Percentiles rank a stretch among this genome's conserved stretches.
These are phyloP conservation scores for Hozukius guyotensis DNA, from an alignment of 2,797 vertebrate species.

Conservation along the genomic window DNA sequence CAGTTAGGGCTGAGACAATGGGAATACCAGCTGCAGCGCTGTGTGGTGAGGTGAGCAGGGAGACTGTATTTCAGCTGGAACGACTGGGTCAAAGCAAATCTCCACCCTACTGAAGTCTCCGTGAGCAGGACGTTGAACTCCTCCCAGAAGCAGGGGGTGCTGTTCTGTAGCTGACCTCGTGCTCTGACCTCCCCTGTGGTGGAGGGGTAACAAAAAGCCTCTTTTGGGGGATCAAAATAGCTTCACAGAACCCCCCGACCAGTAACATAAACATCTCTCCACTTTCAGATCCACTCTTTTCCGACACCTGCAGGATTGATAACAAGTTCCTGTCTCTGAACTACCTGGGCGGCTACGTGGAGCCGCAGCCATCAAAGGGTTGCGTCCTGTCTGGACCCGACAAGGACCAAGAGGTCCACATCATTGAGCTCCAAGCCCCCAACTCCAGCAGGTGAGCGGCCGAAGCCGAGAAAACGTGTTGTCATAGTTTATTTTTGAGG, in stretches of 20 bases:
- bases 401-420: conserved; percentile 89
- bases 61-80: conserved; percentile 18
- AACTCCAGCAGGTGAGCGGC: conserved; percentile 88
- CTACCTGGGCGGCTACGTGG: conserved; percentile 94
- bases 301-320: conserved; percentile 90
- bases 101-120: not conserved
- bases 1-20: conserved; percentile 13
- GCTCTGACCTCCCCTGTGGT: conserved; percentile 12
- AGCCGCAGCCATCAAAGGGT: conserved; percentile 89
- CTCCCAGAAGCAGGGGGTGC: conserved; percentile 10
- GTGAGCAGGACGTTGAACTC: conserved; percentile 13
- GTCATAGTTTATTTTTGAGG: conserved; percentile 51
- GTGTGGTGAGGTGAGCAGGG: not conserved
- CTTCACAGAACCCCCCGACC: not conserved
- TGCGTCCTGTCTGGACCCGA: conserved; percentile 86
- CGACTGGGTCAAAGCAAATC: conserved; percentile 32
- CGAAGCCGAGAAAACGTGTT: conserved; percentile 28
- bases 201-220: conserved; percentile 7
- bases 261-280: conserved; percentile 33
- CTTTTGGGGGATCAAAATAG: conserved; percentile 21
- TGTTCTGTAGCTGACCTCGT: conserved; percentile 18
- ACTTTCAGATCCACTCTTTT: conserved; percentile 89
- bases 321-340: conserved; percentile 96
- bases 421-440: conserved; percentile 94
- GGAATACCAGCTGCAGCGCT: conserved; percentile 35